These are phyloP conservation scores for Drosophila persimilis DNA, from an alignment of 1,140 invertebrate genomes.

Conservation along the genomic window DNA sequence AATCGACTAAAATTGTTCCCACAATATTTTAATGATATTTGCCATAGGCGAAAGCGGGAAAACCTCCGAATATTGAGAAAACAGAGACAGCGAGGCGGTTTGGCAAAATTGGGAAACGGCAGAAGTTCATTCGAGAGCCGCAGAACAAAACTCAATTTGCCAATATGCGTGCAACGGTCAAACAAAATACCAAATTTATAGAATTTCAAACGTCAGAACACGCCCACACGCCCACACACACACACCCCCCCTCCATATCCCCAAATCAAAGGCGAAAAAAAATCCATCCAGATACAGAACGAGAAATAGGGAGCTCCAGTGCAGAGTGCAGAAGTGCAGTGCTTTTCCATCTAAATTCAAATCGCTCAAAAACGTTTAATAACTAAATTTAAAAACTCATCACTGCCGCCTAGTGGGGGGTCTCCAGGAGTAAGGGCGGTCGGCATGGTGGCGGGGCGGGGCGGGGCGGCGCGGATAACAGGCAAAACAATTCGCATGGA, in stretches of 20 bases:
- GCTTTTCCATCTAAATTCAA: constrained; percentile 76
- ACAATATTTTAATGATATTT: constrained; percentile 61
- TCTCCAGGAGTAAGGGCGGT: neutral
- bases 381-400: constrained; percentile 78
- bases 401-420: constrained; percentile 32
- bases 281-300: constrained; percentile 6
- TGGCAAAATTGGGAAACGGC: constrained; percentile 17
- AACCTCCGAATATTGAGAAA: constrained; percentile 21
- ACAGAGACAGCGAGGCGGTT: constrained; percentile 8
- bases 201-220: constrained; percentile 62
- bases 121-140: constrained; percentile 30
- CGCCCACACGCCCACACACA: neutral
- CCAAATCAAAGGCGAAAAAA: constrained; percentile 33
- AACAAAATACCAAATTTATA: constrained; percentile 79
- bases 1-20: constrained; percentile 38
- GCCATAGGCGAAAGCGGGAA: constrained; percentile 22
- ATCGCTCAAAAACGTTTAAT: constrained; percentile 76
- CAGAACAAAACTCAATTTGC: constrained; percentile 69
- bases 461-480: constrained; percentile 22
- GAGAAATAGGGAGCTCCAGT: neutral
- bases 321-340: neutral
- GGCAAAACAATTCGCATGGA: constrained; percentile 50
- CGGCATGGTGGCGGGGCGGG: neutral
- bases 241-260: too few species aligned
- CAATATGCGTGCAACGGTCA: constrained; percentile 56